A percentile compares a stretch with the other conserved stretches of the same genome.
Evolutionary conservation across 2,113 vertebrate species (phyloP).

Genomic region (Hipposideros armiger): DNA sequence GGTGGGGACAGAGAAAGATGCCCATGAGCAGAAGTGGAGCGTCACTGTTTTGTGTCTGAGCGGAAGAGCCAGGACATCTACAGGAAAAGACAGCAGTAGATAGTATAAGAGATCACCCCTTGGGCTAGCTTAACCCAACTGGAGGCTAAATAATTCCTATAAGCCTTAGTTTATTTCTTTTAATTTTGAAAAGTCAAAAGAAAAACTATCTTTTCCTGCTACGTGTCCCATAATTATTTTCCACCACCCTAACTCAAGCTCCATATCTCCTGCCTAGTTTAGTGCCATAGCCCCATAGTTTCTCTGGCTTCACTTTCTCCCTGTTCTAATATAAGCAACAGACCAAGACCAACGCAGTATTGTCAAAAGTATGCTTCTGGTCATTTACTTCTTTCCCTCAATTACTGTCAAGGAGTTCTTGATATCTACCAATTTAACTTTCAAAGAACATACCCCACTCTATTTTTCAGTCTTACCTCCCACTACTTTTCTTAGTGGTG

Average conservation of each 20-base stretch:
- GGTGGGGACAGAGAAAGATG: neutral
- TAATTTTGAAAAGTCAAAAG: neutral
- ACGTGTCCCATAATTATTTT: neutral
- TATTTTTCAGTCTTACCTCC: neutral
- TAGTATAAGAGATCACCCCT: neutral
- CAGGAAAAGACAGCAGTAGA: neutral
- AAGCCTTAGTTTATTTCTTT: constrained; percentile 17
- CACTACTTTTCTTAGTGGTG: neutral
- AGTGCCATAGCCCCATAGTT: neutral
- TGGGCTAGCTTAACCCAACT: neutral
- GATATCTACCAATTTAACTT: neutral
- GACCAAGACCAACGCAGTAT: fast-evolving
- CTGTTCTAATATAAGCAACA: neutral
- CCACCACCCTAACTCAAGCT: neutral
- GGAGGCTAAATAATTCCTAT: neutral
- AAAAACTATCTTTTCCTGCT: neutral
- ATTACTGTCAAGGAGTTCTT: neutral
- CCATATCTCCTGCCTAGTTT: neutral
- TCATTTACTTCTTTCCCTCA: neutral
- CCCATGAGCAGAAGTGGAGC: fast-evolving
- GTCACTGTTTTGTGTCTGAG: fast-evolving
- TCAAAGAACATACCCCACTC: neutral
- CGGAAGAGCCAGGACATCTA: neutral
- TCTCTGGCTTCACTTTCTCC: neutral
- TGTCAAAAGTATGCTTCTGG: neutral